Conservation (phyloP, 2,797 vertebrate genomes). For the Falco peregrinus region DNA sequence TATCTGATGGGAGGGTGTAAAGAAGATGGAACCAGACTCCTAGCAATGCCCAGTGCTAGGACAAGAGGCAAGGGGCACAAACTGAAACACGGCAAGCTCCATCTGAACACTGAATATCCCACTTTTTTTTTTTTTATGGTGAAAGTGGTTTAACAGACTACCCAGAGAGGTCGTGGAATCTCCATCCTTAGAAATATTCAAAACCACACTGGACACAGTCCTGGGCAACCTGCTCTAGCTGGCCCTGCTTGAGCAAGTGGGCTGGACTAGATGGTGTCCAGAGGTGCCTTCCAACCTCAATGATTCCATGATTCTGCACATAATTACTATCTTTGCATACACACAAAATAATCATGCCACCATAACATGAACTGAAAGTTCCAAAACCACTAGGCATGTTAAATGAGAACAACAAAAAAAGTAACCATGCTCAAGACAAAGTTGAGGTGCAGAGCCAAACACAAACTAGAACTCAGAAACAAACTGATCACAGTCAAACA, state of each 20-base stretch:
- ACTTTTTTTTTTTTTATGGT: background rate
- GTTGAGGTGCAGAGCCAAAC: background rate
- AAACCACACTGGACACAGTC: background rate
- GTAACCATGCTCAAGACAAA: rapidly evolving
- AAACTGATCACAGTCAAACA: rapidly evolving
- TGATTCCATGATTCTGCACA: background rate
- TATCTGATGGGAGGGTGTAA: background rate
- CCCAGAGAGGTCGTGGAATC: background rate
- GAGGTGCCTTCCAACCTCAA: background rate
- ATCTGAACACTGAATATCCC: background rate
- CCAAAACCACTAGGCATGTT: background rate
- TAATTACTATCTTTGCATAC: background rate
- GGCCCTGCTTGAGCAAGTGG: background rate
- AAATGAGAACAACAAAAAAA: background rate
- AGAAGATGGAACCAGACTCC: background rate
- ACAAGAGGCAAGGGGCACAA: background rate
- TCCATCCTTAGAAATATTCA: background rate
- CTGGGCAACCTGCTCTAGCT: background rate
- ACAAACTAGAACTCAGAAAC: background rate
- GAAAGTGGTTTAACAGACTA: background rate
- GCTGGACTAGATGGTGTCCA: background rate
- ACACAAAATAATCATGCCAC: background rate
- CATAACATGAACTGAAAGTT: rapidly evolving
- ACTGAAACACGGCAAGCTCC: background rate
- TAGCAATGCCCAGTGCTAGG: background rate